Evolutionary conservation across 1,140 invertebrate species (phyloP).

Genomic region (Sarcophaga bullata): DNA sequence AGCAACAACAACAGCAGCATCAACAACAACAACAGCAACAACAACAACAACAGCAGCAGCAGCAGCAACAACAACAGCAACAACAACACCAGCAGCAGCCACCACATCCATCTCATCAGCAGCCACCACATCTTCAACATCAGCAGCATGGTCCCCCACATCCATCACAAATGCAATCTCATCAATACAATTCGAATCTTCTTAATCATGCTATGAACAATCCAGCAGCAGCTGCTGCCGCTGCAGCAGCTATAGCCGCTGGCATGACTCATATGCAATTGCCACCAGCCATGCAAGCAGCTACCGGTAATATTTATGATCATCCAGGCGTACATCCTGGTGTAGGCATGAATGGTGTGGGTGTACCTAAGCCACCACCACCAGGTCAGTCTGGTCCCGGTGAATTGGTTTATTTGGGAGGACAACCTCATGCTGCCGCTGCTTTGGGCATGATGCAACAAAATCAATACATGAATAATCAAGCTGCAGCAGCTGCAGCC

Average conservation of each 20-base stretch:
- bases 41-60: slow-evolving; percentile 56
- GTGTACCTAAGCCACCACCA: slow-evolving; percentile 56
- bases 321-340: slow-evolving; percentile 62
- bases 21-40: slow-evolving; percentile 51
- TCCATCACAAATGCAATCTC: slow-evolving; percentile 51
- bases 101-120: slow-evolving; percentile 39
- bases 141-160: slow-evolving; percentile 50
- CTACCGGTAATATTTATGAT: slow-evolving; percentile 54
- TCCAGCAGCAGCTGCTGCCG: slow-evolving; percentile 53
- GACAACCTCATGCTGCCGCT: slow-evolving; percentile 56
- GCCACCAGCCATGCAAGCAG: slow-evolving; percentile 56
- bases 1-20: slow-evolving; percentile 51
- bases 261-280: slow-evolving; percentile 53
- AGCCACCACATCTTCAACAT: slow-evolving; percentile 51
- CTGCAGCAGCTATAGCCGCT: slow-evolving; percentile 51
- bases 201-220: slow-evolving; percentile 60
- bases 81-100: slow-evolving; percentile 42
- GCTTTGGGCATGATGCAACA: slow-evolving; percentile 57
- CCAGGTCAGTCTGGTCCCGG: slow-evolving; percentile 52
- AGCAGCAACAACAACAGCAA: slow-evolving; percentile 44
- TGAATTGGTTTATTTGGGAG: slow-evolving; percentile 61
- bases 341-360: slow-evolving; percentile 55
- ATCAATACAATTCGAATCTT: slow-evolving; percentile 61
- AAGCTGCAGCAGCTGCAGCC: slow-evolving; percentile 55
- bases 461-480: slow-evolving; percentile 63